Conservation (phyloP, 2,113 vertebrate genomes). For the Serinus canaria region DNA sequence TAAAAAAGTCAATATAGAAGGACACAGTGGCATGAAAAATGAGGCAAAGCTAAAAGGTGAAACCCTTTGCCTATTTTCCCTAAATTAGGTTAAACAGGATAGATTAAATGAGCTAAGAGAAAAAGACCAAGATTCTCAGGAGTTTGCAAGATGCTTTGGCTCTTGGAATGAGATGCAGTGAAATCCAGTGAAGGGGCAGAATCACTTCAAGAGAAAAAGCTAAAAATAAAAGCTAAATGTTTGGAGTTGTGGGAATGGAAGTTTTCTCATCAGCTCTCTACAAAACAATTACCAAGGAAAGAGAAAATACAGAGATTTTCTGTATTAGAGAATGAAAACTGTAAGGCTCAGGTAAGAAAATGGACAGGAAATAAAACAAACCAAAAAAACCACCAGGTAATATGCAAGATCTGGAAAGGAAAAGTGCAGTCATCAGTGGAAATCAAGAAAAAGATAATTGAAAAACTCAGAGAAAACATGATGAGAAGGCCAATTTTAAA, state of each 20-base stretch:
- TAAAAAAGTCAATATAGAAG: neutral
- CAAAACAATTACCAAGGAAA: neutral
- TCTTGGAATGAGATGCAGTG: neutral
- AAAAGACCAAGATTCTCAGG: neutral
- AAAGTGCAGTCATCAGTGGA: neutral
- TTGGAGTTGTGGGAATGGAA: neutral
- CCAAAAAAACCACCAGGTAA: neutral
- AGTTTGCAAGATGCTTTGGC: neutral
- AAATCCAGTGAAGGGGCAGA: neutral
- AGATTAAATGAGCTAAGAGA: neutral
- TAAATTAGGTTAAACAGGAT: too few relatives aligned
- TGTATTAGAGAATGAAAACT: neutral
- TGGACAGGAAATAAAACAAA: neutral
- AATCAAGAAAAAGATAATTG: neutral
- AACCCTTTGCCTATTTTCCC: too few relatives aligned
- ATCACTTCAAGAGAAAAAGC: neutral
- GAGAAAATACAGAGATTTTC: neutral
- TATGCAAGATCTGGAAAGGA: neutral
- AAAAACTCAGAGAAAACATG: neutral
- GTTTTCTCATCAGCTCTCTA: constrained; percentile 7
- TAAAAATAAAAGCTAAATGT: neutral
- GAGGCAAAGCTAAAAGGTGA: neutral
- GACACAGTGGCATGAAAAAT: neutral
- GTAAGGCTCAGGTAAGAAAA: neutral
- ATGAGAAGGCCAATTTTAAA: neutral